Percentiles rank a stretch among this genome's conserved stretches.
Conservation (phyloP, 1,140 invertebrate genomes). For the Cecropterus lyciades region DNA sequence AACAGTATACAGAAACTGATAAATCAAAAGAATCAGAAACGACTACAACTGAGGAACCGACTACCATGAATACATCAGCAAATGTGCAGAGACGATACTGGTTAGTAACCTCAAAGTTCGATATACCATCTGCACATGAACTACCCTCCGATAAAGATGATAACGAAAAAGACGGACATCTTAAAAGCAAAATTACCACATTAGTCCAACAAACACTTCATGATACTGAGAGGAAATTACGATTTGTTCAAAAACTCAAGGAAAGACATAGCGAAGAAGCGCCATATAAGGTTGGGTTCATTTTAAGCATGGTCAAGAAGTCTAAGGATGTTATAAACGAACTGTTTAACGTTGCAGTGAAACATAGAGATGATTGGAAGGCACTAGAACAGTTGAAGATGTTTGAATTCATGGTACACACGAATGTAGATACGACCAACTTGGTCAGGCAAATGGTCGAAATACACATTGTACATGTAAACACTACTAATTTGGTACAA, state of each 20-base stretch:
- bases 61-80: not conserved
- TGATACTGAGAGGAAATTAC: constrained; percentile 58
- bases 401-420: constrained; percentile 71
- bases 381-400: constrained; percentile 69
- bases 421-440: constrained; percentile 69
- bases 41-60: not conserved
- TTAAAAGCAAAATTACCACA: constrained; percentile 62
- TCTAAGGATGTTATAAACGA: constrained; percentile 67
- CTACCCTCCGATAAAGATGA: constrained; percentile 34
- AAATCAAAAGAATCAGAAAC: constrained; percentile 27
- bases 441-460: constrained; percentile 68
- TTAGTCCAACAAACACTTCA: constrained; percentile 62
- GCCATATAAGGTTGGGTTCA: constrained; percentile 66
- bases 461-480: constrained; percentile 57
- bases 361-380: constrained; percentile 68
- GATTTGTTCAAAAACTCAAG: constrained; percentile 49
- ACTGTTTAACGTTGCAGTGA: constrained; percentile 69
- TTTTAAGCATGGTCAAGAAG: constrained; percentile 67
- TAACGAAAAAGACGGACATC: constrained; percentile 54
- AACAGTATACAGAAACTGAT: constrained; percentile 8
- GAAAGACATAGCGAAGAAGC: constrained; percentile 44
- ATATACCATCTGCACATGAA: constrained; percentile 13
- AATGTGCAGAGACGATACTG: constrained; percentile 40
- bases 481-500: constrained; percentile 43
- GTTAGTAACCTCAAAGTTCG: constrained; percentile 36